Base-by-base conservation (phyloP, 2,888 invertebrate genomes). In the Sarcophaga carnaria region DNA sequence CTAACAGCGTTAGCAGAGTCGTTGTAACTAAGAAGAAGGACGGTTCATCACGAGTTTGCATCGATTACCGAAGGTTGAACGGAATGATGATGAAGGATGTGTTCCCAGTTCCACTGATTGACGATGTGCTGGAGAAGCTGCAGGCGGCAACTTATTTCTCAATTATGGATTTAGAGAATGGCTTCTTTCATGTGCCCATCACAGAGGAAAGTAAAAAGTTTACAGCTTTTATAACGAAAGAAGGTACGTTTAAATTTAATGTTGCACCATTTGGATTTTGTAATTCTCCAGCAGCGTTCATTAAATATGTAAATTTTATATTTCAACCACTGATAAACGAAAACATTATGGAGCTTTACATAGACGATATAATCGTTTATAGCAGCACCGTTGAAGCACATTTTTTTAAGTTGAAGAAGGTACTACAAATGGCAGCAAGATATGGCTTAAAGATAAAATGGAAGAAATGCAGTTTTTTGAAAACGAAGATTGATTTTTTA, bases 21-120 rank as follows among this genome's bases (percentile, higher is more conserved):
- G 84, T 85, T 2, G 74, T 85, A 10, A 76, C 66, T 20, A 78
- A 82, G 45, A 87, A 86, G 59, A 88, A 88, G 63, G 72, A 86
- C 45, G 80, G 82, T 14, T 47, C 76, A 0, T 27, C 70, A 47
- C 75, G 87, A 54, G n/a, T 88, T 37, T 93, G 93, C 84, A 89
- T 93, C 0, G 93, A 94, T 82, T 94, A 91, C 85, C 81, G 93
- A 11, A 85, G 88, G 37, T 69, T 93, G 2, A 94, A 94, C 88
- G 80, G 86, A 17, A 90, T 91, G 84, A 90, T 92, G 0, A 79
- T 90, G 3, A 91, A 91, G 74, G 92, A 92, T 75, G 83, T 89
- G 60, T 92, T 90, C 85, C 93, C 92, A 2, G 83, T 93, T 5
- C 87, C 86, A 45, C 27, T 76, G 8, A 70, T 88, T 4, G 84